Evolutionary conservation across 2,113 vertebrate genomes (phyloP).

Genomic region (Zingel zingel): DNA sequence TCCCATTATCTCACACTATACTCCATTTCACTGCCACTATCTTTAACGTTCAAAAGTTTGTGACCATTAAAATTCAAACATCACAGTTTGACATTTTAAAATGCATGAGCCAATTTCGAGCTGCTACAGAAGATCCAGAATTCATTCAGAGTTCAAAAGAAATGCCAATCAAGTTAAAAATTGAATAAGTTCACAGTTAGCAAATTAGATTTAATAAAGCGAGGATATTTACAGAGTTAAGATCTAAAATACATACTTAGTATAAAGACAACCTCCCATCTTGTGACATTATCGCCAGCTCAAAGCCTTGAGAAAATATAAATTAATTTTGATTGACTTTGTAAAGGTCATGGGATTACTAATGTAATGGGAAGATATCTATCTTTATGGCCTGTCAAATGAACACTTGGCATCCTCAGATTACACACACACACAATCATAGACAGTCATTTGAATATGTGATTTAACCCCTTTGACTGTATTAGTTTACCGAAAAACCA

Average conservation of each 20-base stretch:
- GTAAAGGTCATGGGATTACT: slow-evolving; percentile 73
- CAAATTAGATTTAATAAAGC: slow-evolving; percentile 3
- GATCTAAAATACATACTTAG: slow-evolving; percentile 43
- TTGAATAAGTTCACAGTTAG: background rate
- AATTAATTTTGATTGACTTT: slow-evolving; percentile 67
- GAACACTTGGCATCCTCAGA: slow-evolving; percentile 60
- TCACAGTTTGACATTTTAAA: slow-evolving; percentile 18
- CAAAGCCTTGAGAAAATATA: slow-evolving; percentile 33
- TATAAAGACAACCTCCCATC: slow-evolving; percentile 22
- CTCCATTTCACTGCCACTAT: background rate
- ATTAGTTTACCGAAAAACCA: slow-evolving; percentile 19
- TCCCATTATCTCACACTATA: background rate
- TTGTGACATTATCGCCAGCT: slow-evolving; percentile 26
- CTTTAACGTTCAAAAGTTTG: slow-evolving; percentile 11
- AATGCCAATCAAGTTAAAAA: background rate
- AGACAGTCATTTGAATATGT: slow-evolving; percentile 17
- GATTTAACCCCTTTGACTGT: slow-evolving; percentile 25
- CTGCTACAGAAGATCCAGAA: slow-evolving; percentile 7
- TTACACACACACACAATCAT: background rate
- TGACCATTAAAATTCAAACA: slow-evolving; percentile 18
- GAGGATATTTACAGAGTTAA: background rate
- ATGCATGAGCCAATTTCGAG: background rate
- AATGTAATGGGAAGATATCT: slow-evolving; percentile 60
- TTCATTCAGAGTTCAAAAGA: slow-evolving; percentile 12
- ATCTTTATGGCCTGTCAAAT: slow-evolving; percentile 58